Conservation (phyloP, 2,797 vertebrate species). For the Acipenser transmontanus region DNA sequence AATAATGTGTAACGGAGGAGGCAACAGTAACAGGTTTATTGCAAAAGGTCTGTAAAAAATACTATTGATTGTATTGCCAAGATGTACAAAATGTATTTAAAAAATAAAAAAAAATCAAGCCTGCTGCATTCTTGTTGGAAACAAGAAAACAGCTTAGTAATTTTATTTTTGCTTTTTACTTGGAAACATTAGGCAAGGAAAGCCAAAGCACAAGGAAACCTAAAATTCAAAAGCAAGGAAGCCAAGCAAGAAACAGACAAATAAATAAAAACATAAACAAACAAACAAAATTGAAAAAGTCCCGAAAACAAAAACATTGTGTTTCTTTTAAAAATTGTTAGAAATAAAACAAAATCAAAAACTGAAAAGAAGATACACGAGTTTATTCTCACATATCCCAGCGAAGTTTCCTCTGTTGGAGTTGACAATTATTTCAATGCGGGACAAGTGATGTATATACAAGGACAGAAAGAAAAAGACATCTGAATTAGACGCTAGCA, state of each 20-base stretch:
- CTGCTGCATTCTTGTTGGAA: conserved; percentile 22
- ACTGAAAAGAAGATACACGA: conserved; percentile 35
- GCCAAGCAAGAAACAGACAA: conserved; percentile 10
- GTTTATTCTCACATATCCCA: conserved; percentile 73
- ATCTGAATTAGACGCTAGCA: conserved; percentile 31
- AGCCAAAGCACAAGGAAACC: conserved; percentile 5
- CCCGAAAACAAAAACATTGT: conserved; percentile 9
- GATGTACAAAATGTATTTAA: neutral
- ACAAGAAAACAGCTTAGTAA: neutral
- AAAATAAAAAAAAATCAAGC: neutral
- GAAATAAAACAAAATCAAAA: conserved; percentile 19
- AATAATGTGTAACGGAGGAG: too few relatives aligned
- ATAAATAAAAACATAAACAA: conserved; percentile 6
- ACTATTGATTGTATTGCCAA: too few relatives aligned
- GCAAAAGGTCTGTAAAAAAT: too few relatives aligned
- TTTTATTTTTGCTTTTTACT: neutral
- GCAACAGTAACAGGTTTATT: too few relatives aligned
- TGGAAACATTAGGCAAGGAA: conserved; percentile 8
- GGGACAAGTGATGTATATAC: conserved; percentile 30
- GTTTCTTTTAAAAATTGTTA: neutral
- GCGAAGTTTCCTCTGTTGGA: conserved; percentile 71
- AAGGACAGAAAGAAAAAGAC: conserved; percentile 27
- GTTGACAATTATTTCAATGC: conserved; percentile 42
- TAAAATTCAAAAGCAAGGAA: conserved; percentile 5
- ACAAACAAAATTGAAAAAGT: conserved; percentile 1